Conservation (phyloP, 2,113 vertebrate genomes). For the Polypterus senegalus region DNA sequence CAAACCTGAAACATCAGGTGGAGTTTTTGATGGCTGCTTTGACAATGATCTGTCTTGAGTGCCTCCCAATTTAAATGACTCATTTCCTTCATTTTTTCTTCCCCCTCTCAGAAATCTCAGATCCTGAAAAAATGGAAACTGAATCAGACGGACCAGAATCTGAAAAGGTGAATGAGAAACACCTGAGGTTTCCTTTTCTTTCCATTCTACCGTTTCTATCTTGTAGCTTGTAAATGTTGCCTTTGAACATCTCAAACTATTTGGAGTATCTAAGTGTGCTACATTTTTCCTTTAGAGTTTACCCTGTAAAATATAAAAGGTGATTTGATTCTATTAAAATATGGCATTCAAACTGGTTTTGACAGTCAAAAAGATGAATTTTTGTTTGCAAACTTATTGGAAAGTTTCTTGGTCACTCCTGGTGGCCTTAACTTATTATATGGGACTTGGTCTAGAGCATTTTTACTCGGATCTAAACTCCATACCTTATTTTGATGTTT, state of each 20-base stretch:
- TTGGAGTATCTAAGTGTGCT: too few species aligned
- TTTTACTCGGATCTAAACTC: not conserved
- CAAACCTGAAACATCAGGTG: not conserved
- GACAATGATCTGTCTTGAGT: too few species aligned
- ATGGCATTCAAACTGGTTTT: too few species aligned
- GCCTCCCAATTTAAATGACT: not conserved
- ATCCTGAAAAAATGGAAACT: conserved; percentile 82
- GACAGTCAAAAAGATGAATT: too few species aligned
- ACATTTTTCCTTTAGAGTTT: too few species aligned
- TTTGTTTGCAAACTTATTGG: not conserved
- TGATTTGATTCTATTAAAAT: too few species aligned
- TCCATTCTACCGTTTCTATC: too few species aligned
- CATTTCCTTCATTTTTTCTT: conserved; percentile 22
- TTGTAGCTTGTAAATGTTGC: too few species aligned
- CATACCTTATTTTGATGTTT: not conserved
- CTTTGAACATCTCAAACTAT: too few species aligned
- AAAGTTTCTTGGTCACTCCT: not conserved
- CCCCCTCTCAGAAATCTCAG: conserved; percentile 45
- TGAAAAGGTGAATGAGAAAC: conserved; percentile 64
- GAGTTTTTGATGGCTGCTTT: not conserved
- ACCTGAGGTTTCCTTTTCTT: too few species aligned
- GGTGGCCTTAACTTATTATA: too few species aligned
- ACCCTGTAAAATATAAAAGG: too few species aligned
- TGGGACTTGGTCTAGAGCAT: not conserved
- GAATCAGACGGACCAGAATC: conserved; percentile 70